Evolutionary conservation across 2,797 vertebrate genomes (phyloP), one percentile per base, ranked within the genome.

Genomic region (Chelonia mydas): DNA sequence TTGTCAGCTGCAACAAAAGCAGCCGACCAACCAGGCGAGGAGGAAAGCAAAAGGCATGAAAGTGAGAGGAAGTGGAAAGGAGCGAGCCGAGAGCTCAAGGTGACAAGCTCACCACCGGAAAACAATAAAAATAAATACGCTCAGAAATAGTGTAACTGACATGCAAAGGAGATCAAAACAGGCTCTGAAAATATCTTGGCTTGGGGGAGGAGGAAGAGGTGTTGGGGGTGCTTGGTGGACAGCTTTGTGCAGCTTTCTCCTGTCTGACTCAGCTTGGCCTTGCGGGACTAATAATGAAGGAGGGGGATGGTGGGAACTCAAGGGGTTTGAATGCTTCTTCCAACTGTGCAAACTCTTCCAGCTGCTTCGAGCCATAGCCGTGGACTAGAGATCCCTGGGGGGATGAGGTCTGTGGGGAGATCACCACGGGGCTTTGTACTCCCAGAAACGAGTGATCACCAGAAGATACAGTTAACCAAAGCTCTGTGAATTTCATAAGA

Each of bases 71-170:
- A 98, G 98, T 98, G 97, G 98, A 97, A 98, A 97, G 86, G 95
- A 98, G 96, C 41, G 59, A 97, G 97, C 90, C 78, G 57, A 97
- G 93, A 94, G 74, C 89, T 55, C 87, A 97, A 95, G 96, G 97
- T 83, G 88, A 96, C 84, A 86, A 95, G 95, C 96, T 98, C 96
- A 98, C 98, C 97, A 98, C 98, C 98, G 97, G 98, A 98, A 98
- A 98, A 97, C 97, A 98, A 98, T 98, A 98, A 98, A 98, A 98
- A 98, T 98, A 98, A 98, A 96, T 94, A 90, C 0, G 25, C 93
- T 98, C 98, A 97, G 97, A 98, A 98, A 98, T 98, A 98, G 98
- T 96, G 93, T 98, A 98, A 98, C 98, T 98, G 98, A 98, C 98
- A 98, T 98, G 98, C 98, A 98, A 98, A 98, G 95, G 87, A 98